Conservation (phyloP, 1,140 invertebrate genomes). For the Latrodectus geometricus region DNA sequence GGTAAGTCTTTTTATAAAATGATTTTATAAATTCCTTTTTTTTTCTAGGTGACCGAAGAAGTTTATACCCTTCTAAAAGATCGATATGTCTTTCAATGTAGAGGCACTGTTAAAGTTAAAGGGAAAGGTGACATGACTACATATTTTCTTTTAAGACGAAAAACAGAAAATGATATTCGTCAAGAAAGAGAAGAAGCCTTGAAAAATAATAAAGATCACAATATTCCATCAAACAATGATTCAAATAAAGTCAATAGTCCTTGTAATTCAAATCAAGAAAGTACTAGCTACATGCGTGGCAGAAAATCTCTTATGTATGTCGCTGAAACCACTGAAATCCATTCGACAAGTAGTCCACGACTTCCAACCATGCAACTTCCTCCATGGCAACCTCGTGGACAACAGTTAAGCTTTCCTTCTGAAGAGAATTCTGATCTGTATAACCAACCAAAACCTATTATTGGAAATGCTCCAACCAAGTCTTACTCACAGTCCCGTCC, state of each 20-base stretch:
- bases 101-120: slow-evolving; percentile 90
- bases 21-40: background rate
- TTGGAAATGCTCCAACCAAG: slow-evolving; percentile 60
- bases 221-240: background rate
- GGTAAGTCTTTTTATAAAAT: background rate
- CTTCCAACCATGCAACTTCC: slow-evolving; percentile 56
- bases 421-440: slow-evolving; percentile 46
- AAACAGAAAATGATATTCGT: slow-evolving; percentile 73
- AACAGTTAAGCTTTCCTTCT: slow-evolving; percentile 35
- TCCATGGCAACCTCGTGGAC: slow-evolving; percentile 46
- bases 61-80: slow-evolving; percentile 80
- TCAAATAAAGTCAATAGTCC: background rate
- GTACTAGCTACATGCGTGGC: background rate
- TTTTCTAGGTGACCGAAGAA: slow-evolving; percentile 80
- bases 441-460: slow-evolving; percentile 64
- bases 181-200: background rate
- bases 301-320: slow-evolving; percentile 42
- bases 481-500: slow-evolving; percentile 58
- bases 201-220: background rate
- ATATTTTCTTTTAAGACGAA: slow-evolving; percentile 82
- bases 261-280: background rate
- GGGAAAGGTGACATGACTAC: slow-evolving; percentile 95
- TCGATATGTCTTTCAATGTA: slow-evolving; percentile 82
- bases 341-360: slow-evolving; percentile 52
- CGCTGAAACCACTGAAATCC: slow-evolving; percentile 33